Percentiles rank a stretch among this genome's conserved stretches.
These are phyloP conservation scores for Lethrus apterus DNA, from an alignment of 1,140 invertebrate genomes.

Conservation along the genomic window DNA sequence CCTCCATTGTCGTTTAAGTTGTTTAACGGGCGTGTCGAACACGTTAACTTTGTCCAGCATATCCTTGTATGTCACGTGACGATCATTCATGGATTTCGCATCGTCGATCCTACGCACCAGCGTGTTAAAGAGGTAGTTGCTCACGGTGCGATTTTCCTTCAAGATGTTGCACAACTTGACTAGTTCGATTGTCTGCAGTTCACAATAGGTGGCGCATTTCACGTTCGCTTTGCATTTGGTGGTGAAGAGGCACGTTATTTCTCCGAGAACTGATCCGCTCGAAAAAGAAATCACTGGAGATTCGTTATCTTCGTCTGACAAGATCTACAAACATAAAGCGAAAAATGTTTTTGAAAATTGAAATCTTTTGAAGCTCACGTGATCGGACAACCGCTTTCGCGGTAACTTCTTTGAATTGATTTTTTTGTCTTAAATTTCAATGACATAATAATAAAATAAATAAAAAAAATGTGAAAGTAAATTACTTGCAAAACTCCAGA, in stretches of 20 bases:
- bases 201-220: constrained; percentile 41
- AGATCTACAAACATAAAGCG: constrained; percentile 1
- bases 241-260: constrained; percentile 26
- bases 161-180: constrained; percentile 40
- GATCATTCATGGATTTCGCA: neutral
- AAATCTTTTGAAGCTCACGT: neutral
- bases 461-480: neutral
- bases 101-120: neutral
- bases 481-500: constrained; percentile 41
- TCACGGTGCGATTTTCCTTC: constrained; percentile 4
- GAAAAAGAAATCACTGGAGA: constrained; percentile 45
- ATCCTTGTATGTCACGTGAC: neutral
- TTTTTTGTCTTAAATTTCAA: neutral
- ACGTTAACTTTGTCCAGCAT: neutral
- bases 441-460: neutral
- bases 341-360: neutral
- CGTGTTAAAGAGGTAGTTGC: neutral
- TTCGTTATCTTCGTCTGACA: constrained; percentile 37
- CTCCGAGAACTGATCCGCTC: constrained; percentile 43
- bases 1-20: neutral
- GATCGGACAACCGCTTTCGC: neutral
- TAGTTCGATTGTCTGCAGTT: constrained; percentile 42
- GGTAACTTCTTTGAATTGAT: neutral
- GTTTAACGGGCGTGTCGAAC: neutral
- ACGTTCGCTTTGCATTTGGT: constrained; percentile 4